Conservation (phyloP, 2,113 vertebrate species). For the Chinchilla lanigera region DNA sequence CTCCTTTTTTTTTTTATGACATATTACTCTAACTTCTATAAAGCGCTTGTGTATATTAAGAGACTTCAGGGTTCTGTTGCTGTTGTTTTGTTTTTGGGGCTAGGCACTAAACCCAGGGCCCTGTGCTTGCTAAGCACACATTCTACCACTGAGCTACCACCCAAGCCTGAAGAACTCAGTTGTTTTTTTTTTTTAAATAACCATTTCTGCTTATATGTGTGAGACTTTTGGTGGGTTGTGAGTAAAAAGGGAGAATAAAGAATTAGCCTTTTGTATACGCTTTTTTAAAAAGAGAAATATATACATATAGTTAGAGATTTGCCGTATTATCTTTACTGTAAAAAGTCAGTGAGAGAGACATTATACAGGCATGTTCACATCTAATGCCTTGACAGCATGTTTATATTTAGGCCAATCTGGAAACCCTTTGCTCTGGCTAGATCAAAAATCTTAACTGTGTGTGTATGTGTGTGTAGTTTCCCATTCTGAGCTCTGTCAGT, state of each 20-base stretch:
- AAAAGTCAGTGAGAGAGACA: conserved; percentile 6
- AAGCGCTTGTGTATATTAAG: neutral
- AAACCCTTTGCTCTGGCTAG: neutral
- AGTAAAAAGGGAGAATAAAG: neutral
- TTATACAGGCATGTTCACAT: neutral
- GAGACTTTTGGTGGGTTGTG: neutral
- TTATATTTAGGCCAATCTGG: neutral
- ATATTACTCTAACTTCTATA: conserved; percentile 18
- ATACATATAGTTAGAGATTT: neutral
- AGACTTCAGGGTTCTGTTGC: neutral
- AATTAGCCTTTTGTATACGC: conserved; percentile 21
- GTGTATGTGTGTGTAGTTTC: neutral
- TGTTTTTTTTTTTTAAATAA: neutral
- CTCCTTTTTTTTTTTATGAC: neutral
- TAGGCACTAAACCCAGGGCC: neutral
- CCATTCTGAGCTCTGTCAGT: conserved; percentile 8
- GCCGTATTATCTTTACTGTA: neutral
- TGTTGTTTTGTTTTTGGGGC: neutral
- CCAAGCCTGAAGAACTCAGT: neutral
- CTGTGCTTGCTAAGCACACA: neutral
- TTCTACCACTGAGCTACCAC: neutral
- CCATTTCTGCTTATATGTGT: conserved; percentile 34
- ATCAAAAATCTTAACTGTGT: neutral
- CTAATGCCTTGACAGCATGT: conserved; percentile 6
- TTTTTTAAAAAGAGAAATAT: conserved; percentile 11